Evolutionary conservation across 92 coral and sea anemone species (phyloP).

Genomic region (Plumapathes pennacea): DNA sequence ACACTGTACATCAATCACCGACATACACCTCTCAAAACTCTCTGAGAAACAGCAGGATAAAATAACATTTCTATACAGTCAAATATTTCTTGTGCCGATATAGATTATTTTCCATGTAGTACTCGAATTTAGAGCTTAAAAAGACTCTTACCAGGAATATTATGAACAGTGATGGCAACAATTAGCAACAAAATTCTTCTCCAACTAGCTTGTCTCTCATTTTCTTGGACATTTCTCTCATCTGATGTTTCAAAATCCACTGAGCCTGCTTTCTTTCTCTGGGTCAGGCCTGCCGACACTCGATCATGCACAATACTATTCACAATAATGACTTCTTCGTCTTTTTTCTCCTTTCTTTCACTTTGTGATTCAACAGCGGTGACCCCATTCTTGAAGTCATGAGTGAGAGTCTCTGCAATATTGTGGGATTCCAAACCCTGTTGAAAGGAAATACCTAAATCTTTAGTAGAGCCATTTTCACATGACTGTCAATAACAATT

Average conservation of each 20-base stretch:
- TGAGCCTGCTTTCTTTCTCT: conserved; percentile 23
- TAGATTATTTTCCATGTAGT: too few relatives aligned
- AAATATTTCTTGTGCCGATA: too few relatives aligned
- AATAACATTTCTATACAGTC: too few relatives aligned
- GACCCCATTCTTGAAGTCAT: conserved; percentile 14
- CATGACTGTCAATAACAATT: too few relatives aligned
- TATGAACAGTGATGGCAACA: conserved; percentile 94
- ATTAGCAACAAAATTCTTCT: conserved; percentile 81
- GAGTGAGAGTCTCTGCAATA: conserved; percentile 34
- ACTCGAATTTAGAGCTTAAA: too few relatives aligned
- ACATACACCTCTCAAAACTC: too few relatives aligned
- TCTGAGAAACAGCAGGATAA: too few relatives aligned
- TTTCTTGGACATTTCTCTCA: conserved; percentile 16
- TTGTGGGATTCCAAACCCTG: conserved; percentile 66
- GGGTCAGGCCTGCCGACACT: conserved; percentile 8
- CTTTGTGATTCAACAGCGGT: conserved; percentile 6
- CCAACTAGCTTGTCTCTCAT: conserved; percentile 64
- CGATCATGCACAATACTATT: conserved; percentile 5
- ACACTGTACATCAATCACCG: too few relatives aligned
- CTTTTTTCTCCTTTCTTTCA: conserved; percentile 9
- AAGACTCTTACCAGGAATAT: conserved; percentile 87
- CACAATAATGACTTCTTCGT: conserved; percentile 12
- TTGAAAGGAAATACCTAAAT: background rate
- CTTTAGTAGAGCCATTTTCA: too few relatives aligned
- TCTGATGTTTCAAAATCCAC: background rate